Evolutionary conservation across 2,113 vertebrate genomes (phyloP).

Genomic region (Xerus inauris): DNA sequence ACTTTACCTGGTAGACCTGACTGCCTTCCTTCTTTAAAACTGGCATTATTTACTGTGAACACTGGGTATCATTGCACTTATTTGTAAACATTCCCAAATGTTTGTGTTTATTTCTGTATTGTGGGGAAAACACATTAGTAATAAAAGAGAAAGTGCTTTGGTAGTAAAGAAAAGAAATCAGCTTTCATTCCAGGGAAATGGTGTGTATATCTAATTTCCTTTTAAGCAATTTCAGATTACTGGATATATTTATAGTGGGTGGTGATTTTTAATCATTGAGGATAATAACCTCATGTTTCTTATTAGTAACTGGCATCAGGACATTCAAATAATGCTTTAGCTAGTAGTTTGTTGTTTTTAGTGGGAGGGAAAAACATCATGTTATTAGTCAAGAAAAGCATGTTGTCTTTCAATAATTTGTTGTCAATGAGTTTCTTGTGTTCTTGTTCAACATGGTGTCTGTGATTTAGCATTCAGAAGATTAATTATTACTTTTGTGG

Average conservation of each 20-base stretch:
- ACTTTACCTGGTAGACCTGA: not conserved
- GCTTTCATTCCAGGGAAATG: constrained; percentile 19
- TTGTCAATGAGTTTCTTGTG: constrained; percentile 46
- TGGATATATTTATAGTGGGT: constrained; percentile 61
- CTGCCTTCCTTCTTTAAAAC: constrained; percentile 21
- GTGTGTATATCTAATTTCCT: constrained; percentile 31
- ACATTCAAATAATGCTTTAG: constrained; percentile 66
- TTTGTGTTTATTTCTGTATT: not conserved
- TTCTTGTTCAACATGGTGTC: not conserved
- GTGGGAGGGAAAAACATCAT: constrained; percentile 63
- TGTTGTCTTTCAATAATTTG: constrained; percentile 57
- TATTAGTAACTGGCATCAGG: constrained; percentile 54
- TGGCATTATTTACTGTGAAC: not conserved
- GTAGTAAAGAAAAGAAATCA: constrained; percentile 24
- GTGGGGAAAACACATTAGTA: not conserved
- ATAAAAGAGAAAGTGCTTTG: constrained; percentile 1
- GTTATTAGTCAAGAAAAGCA: constrained; percentile 70
- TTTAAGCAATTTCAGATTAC: constrained; percentile 50
- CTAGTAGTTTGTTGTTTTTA: constrained; percentile 75
- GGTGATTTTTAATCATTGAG: constrained; percentile 68
- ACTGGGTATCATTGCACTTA: not conserved
- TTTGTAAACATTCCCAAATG: not conserved
- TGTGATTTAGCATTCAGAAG: constrained; percentile 50
- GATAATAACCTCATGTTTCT: constrained; percentile 66
- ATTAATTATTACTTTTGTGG: constrained; percentile 65